Conservation (phyloP, 2,888 invertebrate genomes). For the Catocala sponsa region DNA sequence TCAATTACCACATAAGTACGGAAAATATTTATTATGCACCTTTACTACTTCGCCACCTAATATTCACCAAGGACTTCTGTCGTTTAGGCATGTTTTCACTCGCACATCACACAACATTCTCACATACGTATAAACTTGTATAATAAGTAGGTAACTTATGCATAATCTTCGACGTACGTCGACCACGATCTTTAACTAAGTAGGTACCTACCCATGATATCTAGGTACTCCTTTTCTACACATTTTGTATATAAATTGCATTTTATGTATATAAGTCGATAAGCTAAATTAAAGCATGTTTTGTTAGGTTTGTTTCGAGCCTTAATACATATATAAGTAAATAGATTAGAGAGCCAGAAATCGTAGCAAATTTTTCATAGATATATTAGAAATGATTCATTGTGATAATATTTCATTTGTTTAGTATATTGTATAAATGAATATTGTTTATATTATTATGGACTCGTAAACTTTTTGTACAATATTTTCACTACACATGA, state of each 20-base stretch:
- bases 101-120: slow-evolving; percentile 51
- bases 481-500: slow-evolving; percentile 8
- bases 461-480: no score
- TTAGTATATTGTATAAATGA: no score
- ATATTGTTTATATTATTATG: no score
- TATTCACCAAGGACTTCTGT: slow-evolving; percentile 37
- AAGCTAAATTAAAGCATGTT: no score
- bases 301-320: no score
- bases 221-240: neutral
- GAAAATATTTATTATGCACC: slow-evolving; percentile 14
- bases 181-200: slow-evolving; percentile 6
- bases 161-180: slow-evolving; percentile 31
- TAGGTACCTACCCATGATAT: no score
- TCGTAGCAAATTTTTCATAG: no score
- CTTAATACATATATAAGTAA: no score
- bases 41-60: slow-evolving; percentile 27
- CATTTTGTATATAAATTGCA: no score
- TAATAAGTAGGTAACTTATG: slow-evolving; percentile 48
- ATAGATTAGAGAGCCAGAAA: no score
- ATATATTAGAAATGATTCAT: no score
- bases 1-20: slow-evolving; percentile 21
- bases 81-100: slow-evolving; percentile 54
- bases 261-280: neutral
- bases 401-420: no score
- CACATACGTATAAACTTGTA: slow-evolving; percentile 51